Evolutionary conservation across 2,113 vertebrate genomes (phyloP).

Genomic region (Tinamus guttatus): DNA sequence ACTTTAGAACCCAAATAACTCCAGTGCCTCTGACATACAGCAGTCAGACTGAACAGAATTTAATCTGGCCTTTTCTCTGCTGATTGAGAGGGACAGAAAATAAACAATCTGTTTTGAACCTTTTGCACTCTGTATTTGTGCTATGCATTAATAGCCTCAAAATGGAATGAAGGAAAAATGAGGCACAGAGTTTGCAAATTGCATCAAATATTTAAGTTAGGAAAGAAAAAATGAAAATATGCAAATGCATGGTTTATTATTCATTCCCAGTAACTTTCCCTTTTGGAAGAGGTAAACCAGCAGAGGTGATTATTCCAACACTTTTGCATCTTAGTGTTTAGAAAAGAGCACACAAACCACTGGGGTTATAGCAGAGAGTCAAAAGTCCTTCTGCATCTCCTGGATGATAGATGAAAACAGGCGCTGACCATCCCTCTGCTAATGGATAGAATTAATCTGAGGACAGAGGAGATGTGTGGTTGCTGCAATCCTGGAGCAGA

Average conservation of each 20-base stretch:
- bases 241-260: background rate
- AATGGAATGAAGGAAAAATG: background rate
- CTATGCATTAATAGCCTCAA: background rate
- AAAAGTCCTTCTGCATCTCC: background rate
- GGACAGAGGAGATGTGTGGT: background rate
- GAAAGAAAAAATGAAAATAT: background rate
- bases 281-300: background rate
- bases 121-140: background rate
- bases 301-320: background rate
- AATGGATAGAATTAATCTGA: background rate
- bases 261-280: background rate
- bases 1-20: background rate
- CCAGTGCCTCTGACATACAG: background rate
- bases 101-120: background rate
- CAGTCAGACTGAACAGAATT: background rate
- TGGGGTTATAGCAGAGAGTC: accelerated
- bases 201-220: background rate
- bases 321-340: background rate
- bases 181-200: background rate
- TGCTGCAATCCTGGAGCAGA: background rate
- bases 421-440: background rate
- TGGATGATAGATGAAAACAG: background rate
- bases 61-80: background rate
- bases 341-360: background rate
- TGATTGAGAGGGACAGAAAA: background rate